Conservation (phyloP, 2,797 vertebrate species). For the Hypotaenidia okinawae region DNA sequence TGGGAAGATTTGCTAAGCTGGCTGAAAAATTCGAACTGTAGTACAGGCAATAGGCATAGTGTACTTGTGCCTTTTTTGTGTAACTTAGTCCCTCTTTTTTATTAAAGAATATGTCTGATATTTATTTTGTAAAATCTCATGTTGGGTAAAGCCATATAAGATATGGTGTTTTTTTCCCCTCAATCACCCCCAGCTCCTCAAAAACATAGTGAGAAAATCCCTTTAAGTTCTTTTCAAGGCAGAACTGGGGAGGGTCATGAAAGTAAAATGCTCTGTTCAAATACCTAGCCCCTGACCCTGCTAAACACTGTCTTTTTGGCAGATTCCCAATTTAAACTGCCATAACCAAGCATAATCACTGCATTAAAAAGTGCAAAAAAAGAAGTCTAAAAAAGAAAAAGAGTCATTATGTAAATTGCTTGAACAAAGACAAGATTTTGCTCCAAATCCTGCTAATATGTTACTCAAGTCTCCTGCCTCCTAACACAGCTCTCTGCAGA, state of each 20-base stretch:
- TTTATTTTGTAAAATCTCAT: constrained; percentile 20
- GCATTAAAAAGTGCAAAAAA: constrained; percentile 10
- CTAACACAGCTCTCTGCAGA: neutral
- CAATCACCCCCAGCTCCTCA: neutral
- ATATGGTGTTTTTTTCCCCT: neutral
- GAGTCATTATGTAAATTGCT: neutral
- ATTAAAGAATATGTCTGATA: neutral
- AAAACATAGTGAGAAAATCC: constrained; percentile 8
- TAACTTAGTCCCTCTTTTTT: neutral
- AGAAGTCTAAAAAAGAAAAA: neutral
- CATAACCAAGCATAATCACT: neutral
- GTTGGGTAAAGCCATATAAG: constrained; percentile 2
- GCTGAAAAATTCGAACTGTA: neutral
- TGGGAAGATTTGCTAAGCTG: neutral
- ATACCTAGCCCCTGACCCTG: neutral
- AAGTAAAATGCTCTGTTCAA: constrained; percentile 23
- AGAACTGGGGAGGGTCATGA: neutral
- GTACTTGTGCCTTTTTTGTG: neutral
- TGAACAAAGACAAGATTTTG: neutral
- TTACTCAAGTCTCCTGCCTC: neutral
- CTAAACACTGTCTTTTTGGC: constrained; percentile 27
- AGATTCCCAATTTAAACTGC: constrained; percentile 9
- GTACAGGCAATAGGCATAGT: neutral
- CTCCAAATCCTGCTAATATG: neutral
- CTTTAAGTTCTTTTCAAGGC: neutral